Evolutionary conservation across 2,888 invertebrate species (phyloP).

Genomic region (Napeogenes sylphis): DNA sequence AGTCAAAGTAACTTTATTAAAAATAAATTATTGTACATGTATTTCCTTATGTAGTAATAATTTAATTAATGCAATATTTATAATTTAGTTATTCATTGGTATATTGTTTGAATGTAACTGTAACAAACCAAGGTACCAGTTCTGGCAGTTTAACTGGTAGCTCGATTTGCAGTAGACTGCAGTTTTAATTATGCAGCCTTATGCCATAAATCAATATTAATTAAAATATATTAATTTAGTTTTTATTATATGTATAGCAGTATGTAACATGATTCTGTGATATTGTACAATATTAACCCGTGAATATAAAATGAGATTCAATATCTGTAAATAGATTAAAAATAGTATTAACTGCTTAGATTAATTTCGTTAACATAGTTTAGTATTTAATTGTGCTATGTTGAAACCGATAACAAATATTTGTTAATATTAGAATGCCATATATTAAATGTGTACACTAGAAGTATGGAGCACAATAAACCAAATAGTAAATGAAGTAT

Average conservation of each 20-base stretch:
- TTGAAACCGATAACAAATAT: too few species aligned
- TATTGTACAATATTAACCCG: constrained; percentile 52
- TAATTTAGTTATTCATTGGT: background rate
- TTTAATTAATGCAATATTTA: constrained; percentile 1
- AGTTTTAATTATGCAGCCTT: too few species aligned
- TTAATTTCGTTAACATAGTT: too few species aligned
- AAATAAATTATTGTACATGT: constrained; percentile 3
- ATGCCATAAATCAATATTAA: too few species aligned
- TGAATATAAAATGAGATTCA: constrained; percentile 5
- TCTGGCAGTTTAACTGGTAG: background rate
- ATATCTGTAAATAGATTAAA: background rate
- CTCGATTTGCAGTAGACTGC: too few species aligned
- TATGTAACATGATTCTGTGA: constrained; percentile 56
- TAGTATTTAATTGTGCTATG: too few species aligned
- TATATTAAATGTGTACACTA: constrained; percentile 34
- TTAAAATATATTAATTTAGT: background rate
- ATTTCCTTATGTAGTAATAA: background rate
- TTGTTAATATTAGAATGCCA: constrained; percentile 1
- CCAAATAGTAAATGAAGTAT: constrained; percentile 51
- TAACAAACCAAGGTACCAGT: too few species aligned
- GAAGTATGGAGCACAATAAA: constrained; percentile 65
- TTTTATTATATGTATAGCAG: constrained; percentile 25
- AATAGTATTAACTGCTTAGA: background rate
- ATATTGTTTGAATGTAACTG: too few species aligned
- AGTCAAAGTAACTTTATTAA: constrained; percentile 5